Conservation (phyloP, 1,140 invertebrate genomes). For the Aethina tumida region DNA sequence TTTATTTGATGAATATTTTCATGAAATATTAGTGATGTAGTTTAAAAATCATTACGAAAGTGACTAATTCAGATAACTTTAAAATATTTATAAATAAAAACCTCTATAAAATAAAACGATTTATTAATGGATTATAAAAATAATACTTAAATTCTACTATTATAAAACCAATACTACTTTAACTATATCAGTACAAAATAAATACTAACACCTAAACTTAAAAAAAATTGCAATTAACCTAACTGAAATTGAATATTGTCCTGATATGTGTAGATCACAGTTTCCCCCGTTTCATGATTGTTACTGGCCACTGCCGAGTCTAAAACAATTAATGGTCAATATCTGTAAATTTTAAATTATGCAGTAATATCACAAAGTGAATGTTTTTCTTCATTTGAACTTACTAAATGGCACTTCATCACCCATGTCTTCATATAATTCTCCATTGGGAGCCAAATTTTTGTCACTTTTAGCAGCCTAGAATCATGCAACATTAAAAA, state of each 20-base stretch:
- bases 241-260: constrained; percentile 34
- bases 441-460: constrained; percentile 26
- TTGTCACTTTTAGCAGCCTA: constrained; percentile 35
- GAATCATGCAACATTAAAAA: constrained; percentile 13
- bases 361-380: constrained; percentile 12
- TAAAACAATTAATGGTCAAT: constrained; percentile 21
- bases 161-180: too few relatives aligned
- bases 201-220: too few relatives aligned
- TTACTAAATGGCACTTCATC: constrained; percentile 31
- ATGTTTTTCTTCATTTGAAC: constrained; percentile 13
- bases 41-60: too few relatives aligned
- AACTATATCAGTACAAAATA: too few relatives aligned
- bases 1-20: too few relatives aligned
- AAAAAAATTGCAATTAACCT: too few relatives aligned
- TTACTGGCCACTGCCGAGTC: constrained; percentile 25
- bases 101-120: too few relatives aligned
- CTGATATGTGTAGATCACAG: constrained; percentile 35
- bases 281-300: constrained; percentile 26
- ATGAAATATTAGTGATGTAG: too few relatives aligned
- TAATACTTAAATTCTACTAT: too few relatives aligned
- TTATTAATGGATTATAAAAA: too few relatives aligned
- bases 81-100: too few relatives aligned
- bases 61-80: too few relatives aligned
- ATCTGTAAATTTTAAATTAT: constrained; percentile 4
- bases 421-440: constrained; percentile 31